These are phyloP conservation scores for Lamellibrachia columna DNA, from an alignment of 2,888 invertebrate species.

Conservation along the genomic window DNA sequence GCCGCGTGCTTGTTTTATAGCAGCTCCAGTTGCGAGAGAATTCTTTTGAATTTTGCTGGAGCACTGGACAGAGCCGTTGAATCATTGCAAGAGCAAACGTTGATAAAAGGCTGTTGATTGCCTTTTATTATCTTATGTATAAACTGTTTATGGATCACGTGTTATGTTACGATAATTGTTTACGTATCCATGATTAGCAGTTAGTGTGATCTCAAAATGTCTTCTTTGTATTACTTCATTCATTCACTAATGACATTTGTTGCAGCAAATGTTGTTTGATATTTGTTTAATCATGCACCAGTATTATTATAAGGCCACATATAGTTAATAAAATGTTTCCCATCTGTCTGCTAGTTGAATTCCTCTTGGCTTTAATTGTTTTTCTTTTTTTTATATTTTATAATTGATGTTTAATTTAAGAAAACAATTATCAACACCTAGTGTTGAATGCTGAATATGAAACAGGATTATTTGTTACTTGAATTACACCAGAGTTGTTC, in stretches of 20 bases:
- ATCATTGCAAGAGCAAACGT: not conserved
- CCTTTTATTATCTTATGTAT: not conserved
- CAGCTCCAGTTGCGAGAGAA: not conserved
- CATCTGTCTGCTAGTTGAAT: not conserved
- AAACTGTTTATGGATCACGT: not conserved
- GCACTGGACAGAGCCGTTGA: not conserved
- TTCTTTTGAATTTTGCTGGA: not conserved
- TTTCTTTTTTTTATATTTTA: not conserved
- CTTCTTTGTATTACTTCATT: not conserved
- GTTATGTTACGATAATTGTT: not conserved
- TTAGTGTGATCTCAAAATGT: not conserved
- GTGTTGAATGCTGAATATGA: not conserved
- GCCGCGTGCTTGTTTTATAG: not conserved
- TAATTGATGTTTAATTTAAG: not conserved
- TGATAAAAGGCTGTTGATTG: not conserved
- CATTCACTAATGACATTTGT: not conserved
- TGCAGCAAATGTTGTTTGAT: not conserved
- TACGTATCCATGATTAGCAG: not conserved
- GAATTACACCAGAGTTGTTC: not conserved
- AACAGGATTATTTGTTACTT: not conserved
- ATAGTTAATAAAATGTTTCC: not conserved
- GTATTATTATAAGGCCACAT: not conserved
- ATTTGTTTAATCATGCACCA: not conserved
- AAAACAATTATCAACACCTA: not conserved
- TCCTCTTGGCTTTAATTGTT: not conserved